phyloP scores from a whole-genome alignment of 35 echinoderm and acorn worm genomes.

The Eucidaris tribuloides region DNA sequence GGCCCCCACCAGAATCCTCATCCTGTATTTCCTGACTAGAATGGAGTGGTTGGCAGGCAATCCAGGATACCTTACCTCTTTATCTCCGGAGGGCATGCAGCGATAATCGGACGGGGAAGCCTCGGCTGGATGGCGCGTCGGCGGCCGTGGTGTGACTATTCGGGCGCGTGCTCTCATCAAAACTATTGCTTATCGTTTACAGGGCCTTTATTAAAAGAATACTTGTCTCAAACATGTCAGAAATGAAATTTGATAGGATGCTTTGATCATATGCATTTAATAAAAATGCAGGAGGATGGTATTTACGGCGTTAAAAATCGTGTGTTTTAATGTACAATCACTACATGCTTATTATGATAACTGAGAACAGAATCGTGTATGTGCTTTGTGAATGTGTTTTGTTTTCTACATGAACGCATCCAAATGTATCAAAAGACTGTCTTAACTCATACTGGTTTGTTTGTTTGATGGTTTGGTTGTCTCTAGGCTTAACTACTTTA shows the following conservation, averaged over 20 bases:
- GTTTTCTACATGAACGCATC: too few relatives aligned
- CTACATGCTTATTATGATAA: too few relatives aligned
- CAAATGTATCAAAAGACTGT: too few relatives aligned
- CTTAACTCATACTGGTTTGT: too few relatives aligned
- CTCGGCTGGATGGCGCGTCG: background rate
- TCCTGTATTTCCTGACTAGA: background rate
- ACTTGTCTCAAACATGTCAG: background rate
- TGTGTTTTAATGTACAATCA: too few relatives aligned
- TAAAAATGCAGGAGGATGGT: too few relatives aligned
- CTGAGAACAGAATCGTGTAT: too few relatives aligned
- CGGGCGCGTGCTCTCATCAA: background rate
- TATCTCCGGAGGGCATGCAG: slow-evolving; percentile 20
- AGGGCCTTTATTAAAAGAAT: background rate
- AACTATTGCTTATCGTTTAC: slow-evolving; percentile 1
- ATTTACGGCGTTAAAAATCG: too few relatives aligned
- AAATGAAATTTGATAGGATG: background rate
- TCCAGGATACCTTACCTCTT: background rate
- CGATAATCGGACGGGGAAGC: slow-evolving; percentile 5
- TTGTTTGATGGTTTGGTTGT: too few relatives aligned
- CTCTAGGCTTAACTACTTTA: too few relatives aligned
- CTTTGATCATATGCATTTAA: too few relatives aligned
- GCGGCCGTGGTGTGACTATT: background rate
- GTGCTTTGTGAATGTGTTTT: too few relatives aligned
- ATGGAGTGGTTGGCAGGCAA: background rate
- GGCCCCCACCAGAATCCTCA: background rate